Percentiles rank a stretch among this genome's conserved stretches.
Conservation (phyloP, 2,888 invertebrate species). For the Cremastobaeus sp. region DNA sequence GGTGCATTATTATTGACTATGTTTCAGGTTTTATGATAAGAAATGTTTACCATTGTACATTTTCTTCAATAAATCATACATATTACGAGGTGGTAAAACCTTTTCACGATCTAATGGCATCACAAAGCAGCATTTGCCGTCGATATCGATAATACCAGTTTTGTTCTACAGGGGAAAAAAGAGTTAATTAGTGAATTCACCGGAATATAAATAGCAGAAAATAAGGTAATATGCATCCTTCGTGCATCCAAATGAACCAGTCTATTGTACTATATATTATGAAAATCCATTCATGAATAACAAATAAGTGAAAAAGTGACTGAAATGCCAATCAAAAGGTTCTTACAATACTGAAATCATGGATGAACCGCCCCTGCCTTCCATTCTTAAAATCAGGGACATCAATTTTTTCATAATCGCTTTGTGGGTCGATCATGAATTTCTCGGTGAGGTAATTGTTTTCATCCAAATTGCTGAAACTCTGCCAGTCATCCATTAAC, state of each 20-base stretch:
- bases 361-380: slow-evolving; percentile 90
- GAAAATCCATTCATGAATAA: too few species aligned
- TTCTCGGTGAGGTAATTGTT: slow-evolving; percentile 87
- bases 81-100: slow-evolving; percentile 88
- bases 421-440: slow-evolving; percentile 87
- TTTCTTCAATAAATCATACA: slow-evolving; percentile 88
- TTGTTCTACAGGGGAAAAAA: slow-evolving; percentile 80
- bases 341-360: slow-evolving; percentile 90
- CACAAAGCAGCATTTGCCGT: slow-evolving; percentile 89
- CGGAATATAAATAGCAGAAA: background rate
- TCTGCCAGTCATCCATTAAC: too few species aligned
- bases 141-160: slow-evolving; percentile 88
- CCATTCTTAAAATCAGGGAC: slow-evolving; percentile 92
- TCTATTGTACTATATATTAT: too few species aligned
- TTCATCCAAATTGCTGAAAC: too few species aligned
- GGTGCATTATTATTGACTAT: too few species aligned
- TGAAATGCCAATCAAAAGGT: background rate
- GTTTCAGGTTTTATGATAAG: too few species aligned
- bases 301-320: background rate
- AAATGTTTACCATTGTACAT: slow-evolving; percentile 82
- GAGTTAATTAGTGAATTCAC: background rate
- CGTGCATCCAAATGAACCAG: too few species aligned
- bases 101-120: slow-evolving; percentile 90
- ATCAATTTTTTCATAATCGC: slow-evolving; percentile 90
- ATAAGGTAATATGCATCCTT: background rate